A percentile compares a stretch with the other conserved stretches of the same genome.
Evolutionary conservation across 2,113 vertebrate genomes (phyloP).

Genomic region (Sinosuthora webbiana): DNA sequence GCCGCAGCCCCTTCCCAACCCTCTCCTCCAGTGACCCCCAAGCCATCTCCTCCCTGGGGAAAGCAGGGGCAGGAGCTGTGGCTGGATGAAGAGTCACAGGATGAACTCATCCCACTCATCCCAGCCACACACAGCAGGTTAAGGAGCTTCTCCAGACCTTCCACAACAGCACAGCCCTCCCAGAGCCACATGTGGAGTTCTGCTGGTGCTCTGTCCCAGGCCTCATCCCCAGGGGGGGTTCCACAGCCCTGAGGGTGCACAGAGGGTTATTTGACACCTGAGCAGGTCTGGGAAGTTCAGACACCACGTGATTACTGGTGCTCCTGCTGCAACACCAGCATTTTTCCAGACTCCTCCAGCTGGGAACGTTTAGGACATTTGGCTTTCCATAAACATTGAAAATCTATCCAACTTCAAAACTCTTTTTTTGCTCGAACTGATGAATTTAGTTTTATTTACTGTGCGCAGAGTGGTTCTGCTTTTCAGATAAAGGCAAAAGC

Average conservation of each 20-base stretch:
- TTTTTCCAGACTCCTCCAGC: neutral
- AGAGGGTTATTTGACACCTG: neutral
- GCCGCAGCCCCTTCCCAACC: neutral
- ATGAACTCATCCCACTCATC: neutral
- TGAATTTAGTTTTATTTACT: neutral
- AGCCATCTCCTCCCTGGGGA: neutral
- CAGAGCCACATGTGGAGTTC: neutral
- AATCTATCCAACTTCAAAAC: neutral
- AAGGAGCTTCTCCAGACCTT: neutral
- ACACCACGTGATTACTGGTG: neutral
- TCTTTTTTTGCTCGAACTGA: neutral
- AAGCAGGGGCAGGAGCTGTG: neutral
- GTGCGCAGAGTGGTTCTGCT: neutral
- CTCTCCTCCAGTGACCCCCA: neutral
- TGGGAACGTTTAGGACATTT: neutral
- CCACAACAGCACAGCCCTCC: neutral
- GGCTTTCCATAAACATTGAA: neutral
- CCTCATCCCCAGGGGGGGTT: accelerated
- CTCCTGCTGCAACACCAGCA: neutral
- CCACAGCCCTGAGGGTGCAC: neutral
- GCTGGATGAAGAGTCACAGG: neutral
- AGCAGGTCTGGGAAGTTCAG: neutral
- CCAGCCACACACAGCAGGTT: accelerated
- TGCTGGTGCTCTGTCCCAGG: accelerated
- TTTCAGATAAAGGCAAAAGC: neutral